Evolutionary conservation across 2,888 invertebrate species (phyloP), one percentile per base, ranked within the genome.

Genomic region (Drosophila neoperkinsi): DNA sequence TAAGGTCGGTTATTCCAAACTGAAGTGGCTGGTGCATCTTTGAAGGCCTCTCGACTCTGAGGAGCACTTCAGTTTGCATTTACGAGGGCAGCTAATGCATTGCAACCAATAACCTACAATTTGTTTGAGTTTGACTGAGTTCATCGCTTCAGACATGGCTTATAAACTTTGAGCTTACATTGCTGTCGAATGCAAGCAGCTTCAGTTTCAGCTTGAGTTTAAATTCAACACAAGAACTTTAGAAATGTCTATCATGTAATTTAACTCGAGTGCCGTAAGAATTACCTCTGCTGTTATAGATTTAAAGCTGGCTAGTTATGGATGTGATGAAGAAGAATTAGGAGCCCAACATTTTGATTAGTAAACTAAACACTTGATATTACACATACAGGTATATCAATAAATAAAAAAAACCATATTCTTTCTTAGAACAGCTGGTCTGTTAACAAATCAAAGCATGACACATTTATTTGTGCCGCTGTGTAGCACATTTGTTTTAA

Each of bases 1-100:
- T 49, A 34, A 38, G 31, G 13, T 38, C 25, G 70, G 33, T 38
- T 28, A 58, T 46, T 50, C 30, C 50, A 21, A 25, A 34, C 30
- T 59, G 13, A 41, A 50, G 69, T 70, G 64, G 38, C 21, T 52
- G n/a, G 57, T 74, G 68, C 73, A 41, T 46, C 73, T 49, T 28
- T 49, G 77, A 71, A 71, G 77, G 65, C 43, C 78, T 55, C 25
- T 50, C 6, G 2, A 33, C 25, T 57, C 9, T 36, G 21, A 21
- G 5, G 28, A 41, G 52, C 57, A 61, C 71, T 46, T 50, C 21
- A 51, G 56, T 33, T 56, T 11, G 41, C 50, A 18, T 49, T 34
- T 13, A 57, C 31, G 36, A n/a, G 43, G 50, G 51, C 59, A 46
- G 70, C 56, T 41, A 65, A 64, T 64, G 49, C 9, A n/a, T 21